phyloP scores from a whole-genome alignment of 2,797 vertebrate genomes.

The Limnodromus scolopaceus region DNA sequence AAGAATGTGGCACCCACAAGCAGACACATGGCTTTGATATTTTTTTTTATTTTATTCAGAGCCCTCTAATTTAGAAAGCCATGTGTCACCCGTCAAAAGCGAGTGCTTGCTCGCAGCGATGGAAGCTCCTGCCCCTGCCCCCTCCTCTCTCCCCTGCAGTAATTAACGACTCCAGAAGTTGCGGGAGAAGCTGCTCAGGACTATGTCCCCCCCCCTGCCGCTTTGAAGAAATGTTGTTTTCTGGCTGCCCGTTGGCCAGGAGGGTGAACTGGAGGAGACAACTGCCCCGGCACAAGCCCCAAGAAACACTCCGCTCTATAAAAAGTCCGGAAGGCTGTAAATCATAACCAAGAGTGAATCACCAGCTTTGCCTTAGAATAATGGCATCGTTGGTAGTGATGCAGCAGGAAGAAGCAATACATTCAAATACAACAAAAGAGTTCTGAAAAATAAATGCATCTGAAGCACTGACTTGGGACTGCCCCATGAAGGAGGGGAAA shows the following conservation, averaged over 20 bases:
- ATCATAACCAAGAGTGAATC: not conserved
- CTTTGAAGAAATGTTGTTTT: not conserved
- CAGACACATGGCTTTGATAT: slow-evolving; percentile 73
- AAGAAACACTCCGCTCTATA: not conserved
- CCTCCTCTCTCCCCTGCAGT: not conserved
- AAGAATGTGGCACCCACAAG: slow-evolving; percentile 73
- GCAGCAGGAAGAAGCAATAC: not conserved
- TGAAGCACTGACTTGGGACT: not conserved
- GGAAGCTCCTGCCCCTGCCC: not conserved
- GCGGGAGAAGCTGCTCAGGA: not conserved
- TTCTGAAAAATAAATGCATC: not conserved
- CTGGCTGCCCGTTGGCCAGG: not conserved
- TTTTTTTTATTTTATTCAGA: slow-evolving; percentile 64
- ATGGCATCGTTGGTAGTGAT: not conserved
- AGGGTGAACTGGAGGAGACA: not conserved
- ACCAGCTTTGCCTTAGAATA: not conserved
- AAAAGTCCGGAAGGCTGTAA: not conserved
- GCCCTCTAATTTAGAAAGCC: slow-evolving; percentile 46
- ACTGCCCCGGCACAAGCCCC: not conserved
- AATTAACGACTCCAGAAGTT: not conserved
- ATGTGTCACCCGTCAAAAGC: slow-evolving; percentile 52
- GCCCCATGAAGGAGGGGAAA: not conserved
- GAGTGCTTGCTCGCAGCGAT: not conserved
- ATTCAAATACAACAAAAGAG: not conserved
- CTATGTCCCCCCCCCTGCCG: not conserved